Percentiles rank a stretch among this genome's conserved stretches.
phyloP scores from a whole-genome alignment of 1,140 invertebrate species.

The Oscheius sp. region DNA sequence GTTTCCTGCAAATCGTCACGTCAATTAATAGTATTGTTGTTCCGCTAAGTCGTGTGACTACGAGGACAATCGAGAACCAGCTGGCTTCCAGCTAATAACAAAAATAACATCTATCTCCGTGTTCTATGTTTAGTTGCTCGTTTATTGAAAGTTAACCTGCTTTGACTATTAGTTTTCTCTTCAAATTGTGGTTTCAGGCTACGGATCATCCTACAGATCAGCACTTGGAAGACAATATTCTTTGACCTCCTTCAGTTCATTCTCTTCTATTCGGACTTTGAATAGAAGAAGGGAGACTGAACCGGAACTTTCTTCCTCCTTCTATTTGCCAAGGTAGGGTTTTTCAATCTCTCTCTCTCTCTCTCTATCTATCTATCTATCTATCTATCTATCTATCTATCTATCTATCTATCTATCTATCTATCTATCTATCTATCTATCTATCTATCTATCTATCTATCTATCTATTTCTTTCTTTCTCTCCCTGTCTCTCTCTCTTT shows the following conservation, averaged over 20 bases:
- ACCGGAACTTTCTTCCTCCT: slow-evolving; percentile 17
- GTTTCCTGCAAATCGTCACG: no score
- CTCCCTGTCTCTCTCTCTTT: no score
- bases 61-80: background rate
- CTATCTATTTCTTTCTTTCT: no score
- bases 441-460: no score
- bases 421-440: no score
- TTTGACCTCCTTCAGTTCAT: slow-evolving; percentile 22
- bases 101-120: background rate
- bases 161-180: background rate
- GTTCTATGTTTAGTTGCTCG: background rate
- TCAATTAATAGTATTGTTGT: no score
- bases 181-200: background rate
- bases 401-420: no score
- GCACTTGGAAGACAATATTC: slow-evolving; percentile 31
- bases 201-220: slow-evolving; percentile 16
- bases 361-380: no score
- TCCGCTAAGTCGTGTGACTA: no score
- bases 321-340: slow-evolving; percentile 1
- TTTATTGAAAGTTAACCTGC: no score
- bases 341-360: no score
- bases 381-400: no score
- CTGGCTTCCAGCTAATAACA: background rate
- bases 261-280: slow-evolving; percentile 29
- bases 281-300: slow-evolving; percentile 24